phyloP scores from a whole-genome alignment of 2,113 vertebrate species.

The Ceyx cyanopectus region DNA sequence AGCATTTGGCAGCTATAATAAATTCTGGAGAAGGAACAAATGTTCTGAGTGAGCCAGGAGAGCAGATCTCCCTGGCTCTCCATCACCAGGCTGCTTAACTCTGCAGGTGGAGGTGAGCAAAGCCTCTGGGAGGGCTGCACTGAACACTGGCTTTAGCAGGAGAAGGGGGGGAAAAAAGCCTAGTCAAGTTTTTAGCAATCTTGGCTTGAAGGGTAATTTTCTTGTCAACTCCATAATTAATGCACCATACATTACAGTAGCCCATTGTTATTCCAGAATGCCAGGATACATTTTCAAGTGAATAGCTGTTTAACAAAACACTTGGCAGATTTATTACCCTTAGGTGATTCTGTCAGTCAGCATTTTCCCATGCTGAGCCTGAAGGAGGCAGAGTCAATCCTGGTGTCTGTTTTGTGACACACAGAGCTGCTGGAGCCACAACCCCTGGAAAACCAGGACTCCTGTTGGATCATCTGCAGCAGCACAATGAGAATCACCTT shows the following conservation, averaged over 20 bases:
- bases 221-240: slow-evolving; percentile 83
- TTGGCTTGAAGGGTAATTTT: slow-evolving; percentile 80
- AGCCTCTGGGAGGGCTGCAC: not conserved
- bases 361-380: slow-evolving; percentile 59
- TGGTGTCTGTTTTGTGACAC: slow-evolving; percentile 54
- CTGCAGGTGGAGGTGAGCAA: not conserved
- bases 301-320: slow-evolving; percentile 81
- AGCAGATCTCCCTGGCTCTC: not conserved
- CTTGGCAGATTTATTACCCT: slow-evolving; percentile 75
- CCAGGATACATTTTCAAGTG: slow-evolving; percentile 75
- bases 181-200: slow-evolving; percentile 64
- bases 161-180: not conserved
- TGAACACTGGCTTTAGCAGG: not conserved
- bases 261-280: slow-evolving; percentile 77
- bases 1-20: not conserved
- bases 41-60: not conserved
- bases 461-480: slow-evolving; percentile 11
- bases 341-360: slow-evolving; percentile 79
- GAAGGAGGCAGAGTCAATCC: slow-evolving; percentile 76
- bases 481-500: slow-evolving; percentile 5
- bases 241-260: slow-evolving; percentile 66
- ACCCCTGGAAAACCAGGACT: slow-evolving; percentile 6
- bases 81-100: not conserved
- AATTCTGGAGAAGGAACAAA: not conserved
- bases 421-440: slow-evolving; percentile 24